Conservation (phyloP, 2,113 vertebrate genomes). For the Anarrhichthys ocellatus region DNA sequence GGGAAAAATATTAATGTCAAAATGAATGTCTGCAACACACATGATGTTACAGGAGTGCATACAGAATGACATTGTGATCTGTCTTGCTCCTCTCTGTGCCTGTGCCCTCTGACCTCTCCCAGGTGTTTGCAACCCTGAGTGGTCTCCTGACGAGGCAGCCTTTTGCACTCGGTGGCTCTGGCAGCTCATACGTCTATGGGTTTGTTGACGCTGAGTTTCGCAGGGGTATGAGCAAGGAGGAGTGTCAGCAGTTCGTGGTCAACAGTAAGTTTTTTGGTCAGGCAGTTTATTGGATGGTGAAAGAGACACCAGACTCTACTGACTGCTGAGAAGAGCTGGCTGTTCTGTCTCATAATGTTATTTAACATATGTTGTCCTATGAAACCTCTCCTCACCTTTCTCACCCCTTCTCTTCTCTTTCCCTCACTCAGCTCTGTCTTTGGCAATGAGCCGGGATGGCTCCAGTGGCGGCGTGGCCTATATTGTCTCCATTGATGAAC, state of each 20-base stretch:
- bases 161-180: conserved; percentile 88
- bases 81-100: not conserved
- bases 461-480: conserved; percentile 90
- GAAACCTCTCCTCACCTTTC: not conserved
- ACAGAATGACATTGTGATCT: not conserved
- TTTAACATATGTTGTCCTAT: not conserved
- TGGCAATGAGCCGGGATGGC: conserved; percentile 90
- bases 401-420: not conserved
- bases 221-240: conserved; percentile 81
- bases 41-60: not conserved
- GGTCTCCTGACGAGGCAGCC: conserved; percentile 87
- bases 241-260: conserved; percentile 86
- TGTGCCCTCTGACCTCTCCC: conserved; percentile 23
- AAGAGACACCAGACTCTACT: not conserved
- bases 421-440: conserved; percentile 79
- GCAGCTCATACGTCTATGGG: conserved; percentile 88
- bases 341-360: not conserved
- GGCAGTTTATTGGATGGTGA: not conserved
- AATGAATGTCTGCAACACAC: not conserved
- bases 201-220: conserved; percentile 89
- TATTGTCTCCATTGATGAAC: conserved; percentile 85
- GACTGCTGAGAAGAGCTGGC: not conserved
- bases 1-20: not conserved
- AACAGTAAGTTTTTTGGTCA: conserved; percentile 76
- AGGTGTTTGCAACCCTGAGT: conserved; percentile 88